Percentiles rank a stretch among this genome's conserved stretches.
These are phyloP conservation scores for Suncus etruscus DNA, from an alignment of 2,113 vertebrate genomes.

Conservation along the genomic window DNA sequence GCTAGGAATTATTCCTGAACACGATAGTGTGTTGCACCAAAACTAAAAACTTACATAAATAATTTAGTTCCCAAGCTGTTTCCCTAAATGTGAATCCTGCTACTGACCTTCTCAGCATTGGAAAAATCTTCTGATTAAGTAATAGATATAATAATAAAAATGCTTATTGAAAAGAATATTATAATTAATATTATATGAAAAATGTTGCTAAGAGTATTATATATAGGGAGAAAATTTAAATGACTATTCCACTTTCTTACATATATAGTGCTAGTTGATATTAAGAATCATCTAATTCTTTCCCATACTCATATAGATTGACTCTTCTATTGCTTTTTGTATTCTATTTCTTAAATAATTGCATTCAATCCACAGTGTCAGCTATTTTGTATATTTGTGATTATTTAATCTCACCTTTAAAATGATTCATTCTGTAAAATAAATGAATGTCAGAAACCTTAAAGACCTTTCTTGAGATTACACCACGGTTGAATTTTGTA, in stretches of 20 bases:
- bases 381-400: neutral
- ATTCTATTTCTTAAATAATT: neutral
- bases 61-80: neutral
- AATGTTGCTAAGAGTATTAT: neutral
- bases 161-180: neutral
- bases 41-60: neutral
- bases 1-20: too few species aligned
- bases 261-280: neutral
- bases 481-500: neutral
- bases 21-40: too few species aligned
- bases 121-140: neutral
- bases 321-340: neutral
- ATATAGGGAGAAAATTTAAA: neutral
- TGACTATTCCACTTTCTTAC: neutral
- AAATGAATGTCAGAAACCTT: neutral
- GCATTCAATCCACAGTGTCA: neutral
- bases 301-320: neutral
- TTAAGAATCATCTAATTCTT: neutral
- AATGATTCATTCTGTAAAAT: neutral
- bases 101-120: neutral
- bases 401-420: neutral
- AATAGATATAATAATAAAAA: neutral
- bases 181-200: neutral
- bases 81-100: neutral
- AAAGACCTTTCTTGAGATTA: neutral